These are phyloP conservation scores for Drosophila prosaltans DNA, from an alignment of 1,140 invertebrate genomes.

Conservation along the genomic window DNA sequence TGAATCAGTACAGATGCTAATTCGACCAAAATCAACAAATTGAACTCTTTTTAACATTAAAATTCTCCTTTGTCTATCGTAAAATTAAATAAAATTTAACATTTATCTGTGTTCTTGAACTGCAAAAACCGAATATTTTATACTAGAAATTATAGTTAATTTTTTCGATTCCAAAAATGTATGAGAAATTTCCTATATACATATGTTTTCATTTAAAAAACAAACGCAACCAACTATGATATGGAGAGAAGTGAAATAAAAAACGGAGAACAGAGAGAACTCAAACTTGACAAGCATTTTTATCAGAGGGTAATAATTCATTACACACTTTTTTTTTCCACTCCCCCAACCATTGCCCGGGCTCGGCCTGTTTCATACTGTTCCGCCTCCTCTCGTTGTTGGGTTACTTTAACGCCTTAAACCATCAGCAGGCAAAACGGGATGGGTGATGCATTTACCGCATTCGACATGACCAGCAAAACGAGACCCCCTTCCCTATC, in stretches of 20 bases:
- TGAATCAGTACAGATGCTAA: too few relatives aligned
- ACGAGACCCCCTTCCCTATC: slow-evolving; percentile 15
- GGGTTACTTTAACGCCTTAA: slow-evolving; percentile 22
- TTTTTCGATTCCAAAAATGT: neutral
- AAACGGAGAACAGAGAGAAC: slow-evolving; percentile 24
- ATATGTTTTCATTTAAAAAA: neutral
- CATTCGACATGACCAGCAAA: slow-evolving; percentile 50
- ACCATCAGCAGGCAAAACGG: slow-evolving; percentile 43
- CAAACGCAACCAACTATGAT: neutral
- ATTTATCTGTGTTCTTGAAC: too few relatives aligned
- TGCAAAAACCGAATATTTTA: too few relatives aligned
- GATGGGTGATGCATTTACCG: slow-evolving; percentile 51
- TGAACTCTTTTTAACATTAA: too few relatives aligned
- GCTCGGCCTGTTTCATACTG: neutral
- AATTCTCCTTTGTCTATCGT: too few relatives aligned
- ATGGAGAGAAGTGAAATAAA: slow-evolving; percentile 5
- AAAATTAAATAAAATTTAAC: too few relatives aligned
- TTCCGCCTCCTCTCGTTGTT: slow-evolving; percentile 12
- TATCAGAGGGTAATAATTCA: slow-evolving; percentile 80
- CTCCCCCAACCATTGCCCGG: slow-evolving; percentile 1
- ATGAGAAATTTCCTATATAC: neutral
- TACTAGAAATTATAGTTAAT: too few relatives aligned
- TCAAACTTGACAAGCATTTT: slow-evolving; percentile 70
- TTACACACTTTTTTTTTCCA: slow-evolving; percentile 69
- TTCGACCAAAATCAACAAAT: too few relatives aligned